Base-by-base conservation (phyloP, 2,113 vertebrate species). In the Apaloderma vittatum region DNA sequence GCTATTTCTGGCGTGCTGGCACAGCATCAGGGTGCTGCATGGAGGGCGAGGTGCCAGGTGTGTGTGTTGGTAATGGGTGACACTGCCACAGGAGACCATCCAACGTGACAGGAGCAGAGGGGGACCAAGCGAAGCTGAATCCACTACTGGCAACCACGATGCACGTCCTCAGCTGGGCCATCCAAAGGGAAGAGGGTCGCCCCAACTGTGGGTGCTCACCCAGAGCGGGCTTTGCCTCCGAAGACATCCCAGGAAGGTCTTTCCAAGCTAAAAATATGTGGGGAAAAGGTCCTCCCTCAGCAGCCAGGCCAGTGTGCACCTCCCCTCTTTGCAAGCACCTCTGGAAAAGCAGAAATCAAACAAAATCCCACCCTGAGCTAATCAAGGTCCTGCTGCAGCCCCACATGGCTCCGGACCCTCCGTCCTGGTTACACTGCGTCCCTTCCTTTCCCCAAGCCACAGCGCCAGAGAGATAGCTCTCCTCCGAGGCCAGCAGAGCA, bases 401-500 rank as follows among this genome's bases (percentile, higher is more conserved):
- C 37, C 5, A 0, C 0, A 9, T 6, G 16, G 57, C 52, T 51
- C 8, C 55, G 37, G 66, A 18, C 49, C 59, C 49, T 57, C 52
- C 2, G 0, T 9, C 51, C 36, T 0, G 3, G 11, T 11, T 40
- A 0, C n/a, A 0, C 14, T 8, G 11, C 54, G 11, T 57, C 55
- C 37, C 24, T 67, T 15, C 65, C 21, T 7, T 15, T 1, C 55
- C 20, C 32, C 0, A 0, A 46, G 87, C 80, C 0, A 0, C 22
- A 5, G 59, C 81, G 12, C 1, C 4, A 0, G 0, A 0, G 12
- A 0, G 5, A 65, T 51, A 37, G 75, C 88, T 88, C 61, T 89
- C 15, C 51, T 45, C 37, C 83, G 4, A 2, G 59, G 52, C 67
- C 55, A 34, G 30, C 2, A 2, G 57, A 94, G 84, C 84, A 24